Evolutionary conservation across 2,888 invertebrate genomes (phyloP).

Genomic region (Iphiclides podalirius): DNA sequence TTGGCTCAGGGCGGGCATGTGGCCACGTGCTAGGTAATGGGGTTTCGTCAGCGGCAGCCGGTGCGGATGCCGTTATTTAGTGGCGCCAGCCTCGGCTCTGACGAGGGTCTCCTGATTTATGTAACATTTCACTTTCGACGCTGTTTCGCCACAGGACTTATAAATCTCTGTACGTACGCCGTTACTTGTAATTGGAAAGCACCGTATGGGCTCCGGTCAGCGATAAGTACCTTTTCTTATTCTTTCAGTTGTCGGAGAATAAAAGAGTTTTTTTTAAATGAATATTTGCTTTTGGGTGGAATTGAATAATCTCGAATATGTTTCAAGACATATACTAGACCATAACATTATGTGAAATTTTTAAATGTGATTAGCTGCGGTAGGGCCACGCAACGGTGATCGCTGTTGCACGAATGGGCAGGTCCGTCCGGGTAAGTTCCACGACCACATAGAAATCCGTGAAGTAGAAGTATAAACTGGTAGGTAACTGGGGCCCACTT

Average conservation of each 20-base stretch:
- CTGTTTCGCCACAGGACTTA: slow-evolving; percentile 44
- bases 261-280: too few relatives aligned
- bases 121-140: slow-evolving; percentile 61
- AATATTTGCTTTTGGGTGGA: too few relatives aligned
- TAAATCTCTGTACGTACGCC: slow-evolving; percentile 30
- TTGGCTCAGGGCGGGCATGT: slow-evolving; percentile 21
- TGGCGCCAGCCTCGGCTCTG: slow-evolving; percentile 41
- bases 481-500: too few relatives aligned
- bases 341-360: too few relatives aligned
- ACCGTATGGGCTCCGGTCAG: neutral
- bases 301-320: too few relatives aligned
- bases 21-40: slow-evolving; percentile 32
- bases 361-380: too few relatives aligned
- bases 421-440: too few relatives aligned
- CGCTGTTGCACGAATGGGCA: too few relatives aligned
- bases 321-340: too few relatives aligned
- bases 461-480: too few relatives aligned
- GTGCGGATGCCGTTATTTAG: slow-evolving; percentile 57
- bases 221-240: neutral
- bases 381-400: too few relatives aligned
- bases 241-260: neutral
- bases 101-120: slow-evolving; percentile 75
- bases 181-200: slow-evolving; percentile 9
- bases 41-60: slow-evolving; percentile 49
- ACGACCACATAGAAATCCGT: too few relatives aligned